A percentile compares a stretch with the other conserved stretches of the same genome.
Conservation (phyloP, 2,113 vertebrate genomes). For the Stegastes partitus region DNA sequence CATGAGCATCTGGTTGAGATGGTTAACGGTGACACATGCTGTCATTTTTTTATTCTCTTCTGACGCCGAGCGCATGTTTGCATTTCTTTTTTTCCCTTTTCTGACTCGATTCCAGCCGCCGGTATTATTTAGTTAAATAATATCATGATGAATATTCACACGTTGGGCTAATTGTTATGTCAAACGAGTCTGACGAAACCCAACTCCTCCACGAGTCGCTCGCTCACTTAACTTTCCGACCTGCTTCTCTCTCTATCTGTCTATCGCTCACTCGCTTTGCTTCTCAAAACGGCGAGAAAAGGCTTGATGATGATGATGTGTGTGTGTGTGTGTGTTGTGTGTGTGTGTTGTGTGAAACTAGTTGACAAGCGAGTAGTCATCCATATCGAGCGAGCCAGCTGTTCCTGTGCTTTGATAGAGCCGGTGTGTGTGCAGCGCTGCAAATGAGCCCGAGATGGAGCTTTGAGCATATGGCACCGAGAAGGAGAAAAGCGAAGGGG, state of each 20-base stretch:
- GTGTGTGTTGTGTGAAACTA: constrained; percentile 39
- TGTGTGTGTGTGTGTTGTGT: constrained; percentile 25
- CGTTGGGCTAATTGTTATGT: constrained; percentile 41
- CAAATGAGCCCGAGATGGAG: constrained; percentile 76
- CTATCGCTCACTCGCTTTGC: constrained; percentile 31
- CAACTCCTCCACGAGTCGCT: constrained; percentile 26
- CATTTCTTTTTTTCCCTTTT: no score
- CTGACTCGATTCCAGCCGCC: background rate
- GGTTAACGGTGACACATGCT: constrained; percentile 22
- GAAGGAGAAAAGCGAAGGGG: constrained; percentile 50
- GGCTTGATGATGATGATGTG: constrained; percentile 44
- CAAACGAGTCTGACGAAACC: constrained; percentile 36
- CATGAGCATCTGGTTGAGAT: constrained; percentile 41
- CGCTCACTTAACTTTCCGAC: background rate
- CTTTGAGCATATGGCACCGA: constrained; percentile 76
- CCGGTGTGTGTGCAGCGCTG: constrained; percentile 36
- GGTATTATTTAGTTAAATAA: background rate
- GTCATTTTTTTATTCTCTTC: constrained; percentile 17
- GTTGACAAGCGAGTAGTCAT: constrained; percentile 79
- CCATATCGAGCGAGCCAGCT: constrained; percentile 79
- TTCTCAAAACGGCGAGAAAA: constrained; percentile 48
- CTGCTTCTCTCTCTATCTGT: background rate
- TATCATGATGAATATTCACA: constrained; percentile 23
- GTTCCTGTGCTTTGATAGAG: constrained; percentile 76
- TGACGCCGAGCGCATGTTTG: background rate